Evolutionary conservation across 2,113 vertebrate species (phyloP), one percentile per base, ranked within the genome.

Genomic region (Orthochromis malagaraziensis): DNA sequence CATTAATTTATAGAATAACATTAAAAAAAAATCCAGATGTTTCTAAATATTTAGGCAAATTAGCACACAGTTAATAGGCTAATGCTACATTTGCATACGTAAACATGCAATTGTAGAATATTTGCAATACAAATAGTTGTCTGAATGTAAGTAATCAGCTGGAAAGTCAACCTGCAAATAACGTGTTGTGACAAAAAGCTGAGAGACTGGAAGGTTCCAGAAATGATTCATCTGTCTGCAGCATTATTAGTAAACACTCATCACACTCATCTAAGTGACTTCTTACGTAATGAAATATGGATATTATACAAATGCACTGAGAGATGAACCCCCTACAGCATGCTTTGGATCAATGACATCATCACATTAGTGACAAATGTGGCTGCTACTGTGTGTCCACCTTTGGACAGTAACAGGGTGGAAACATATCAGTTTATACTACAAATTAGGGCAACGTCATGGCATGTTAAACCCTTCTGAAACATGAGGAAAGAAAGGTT

Each of bases 11-110:
- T 60, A 33, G 9, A 33, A 60, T 1, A 60, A 60, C 29, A 60
- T 57, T 57, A 10, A 0, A 0, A 1, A 26, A 31, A 60, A 31
- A 9, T 70, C 19, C 35, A 42, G 35, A 70, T 40, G 35, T 70
- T 40, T 70, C 63, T 24, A 38, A 70, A 70, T 40, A 42, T 70
- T 70, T 68, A 40, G 7, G 1, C 65, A 42, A 42, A 42, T 70
- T 42, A 70, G n/a, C 65, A 24, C 65, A 70, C 6, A 40, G 12
- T 24, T 42, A 24, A 40, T 70, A 42, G 38, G 38, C 38, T 42
- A 42, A 26, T 42, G 38, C 65, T 42, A 24, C 38, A 70, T 26
- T 70, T 70, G 65, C 65, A 70, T 70, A 42, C 1, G 8, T 70
- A 42, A 70, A 70, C n/a, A 70, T 70, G 38, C 21, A 42, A 1